Evolutionary conservation across 2,888 invertebrate species (phyloP), one percentile per base, ranked within the genome.

Genomic region (Chrysotoxum bicinctum): DNA sequence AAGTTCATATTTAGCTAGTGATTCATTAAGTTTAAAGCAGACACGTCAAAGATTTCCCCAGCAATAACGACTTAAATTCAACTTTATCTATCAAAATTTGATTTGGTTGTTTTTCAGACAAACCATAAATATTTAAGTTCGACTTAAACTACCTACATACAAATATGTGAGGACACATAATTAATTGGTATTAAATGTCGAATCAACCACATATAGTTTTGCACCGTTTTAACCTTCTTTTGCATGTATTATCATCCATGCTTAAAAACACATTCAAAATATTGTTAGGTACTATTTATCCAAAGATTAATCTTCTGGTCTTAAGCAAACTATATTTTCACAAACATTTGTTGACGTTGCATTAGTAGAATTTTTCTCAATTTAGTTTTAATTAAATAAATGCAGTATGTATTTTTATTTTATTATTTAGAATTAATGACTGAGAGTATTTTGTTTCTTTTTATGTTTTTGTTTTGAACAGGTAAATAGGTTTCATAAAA

Each of bases 401-500:
- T 80, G 74, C 21, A 45, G 35, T 37, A 19, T 43, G 12, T 23
- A 14, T 35, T 52, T 56, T 40, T 50, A 21, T 74, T 40, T 12
- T 32, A 10, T 64, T 48, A 75, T 52, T 62, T 54, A 56, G 30
- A 62, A 40, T 70, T 74, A 79, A 52, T 79, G 56, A 79, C 83
- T 84, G 83, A 84, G 83, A 37, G 12, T 58, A 56, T 62, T 12
- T 60, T 26, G 30, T 45, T 8, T 52, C n/a, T 43, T 43, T n/a
- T n/a, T n/a, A n/a, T 40, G 19, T 58, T 48, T 74, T 70, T 79
- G 19, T 56, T 75, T 70, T 75, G 54, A 84, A 79, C 84, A 84
- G 80, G 84, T 84, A 84, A 76, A 78, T 80, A 32, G 75, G 66
- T 80, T 72, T 58, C 62, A 37, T 78, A 73, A 78, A 62, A 48